A percentile compares a stretch with the other conserved stretches of the same genome.
phyloP scores from a whole-genome alignment of 2,113 vertebrate genomes.

The Rhea pennata region DNA sequence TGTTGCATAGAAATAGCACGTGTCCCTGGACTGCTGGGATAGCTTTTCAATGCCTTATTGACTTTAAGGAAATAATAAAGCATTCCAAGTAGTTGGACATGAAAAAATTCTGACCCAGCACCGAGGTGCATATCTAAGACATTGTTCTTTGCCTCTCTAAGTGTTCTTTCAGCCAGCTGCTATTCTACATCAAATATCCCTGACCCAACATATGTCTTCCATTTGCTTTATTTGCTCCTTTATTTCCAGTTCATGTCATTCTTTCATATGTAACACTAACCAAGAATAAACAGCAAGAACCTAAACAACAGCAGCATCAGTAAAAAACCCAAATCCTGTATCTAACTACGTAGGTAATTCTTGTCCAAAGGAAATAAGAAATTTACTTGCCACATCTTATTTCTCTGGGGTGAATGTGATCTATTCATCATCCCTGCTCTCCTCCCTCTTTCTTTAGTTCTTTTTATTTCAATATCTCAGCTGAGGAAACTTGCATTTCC shows the following conservation, averaged over 20 bases:
- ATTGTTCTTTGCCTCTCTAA: not conserved
- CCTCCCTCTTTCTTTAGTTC: not conserved
- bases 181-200: not conserved
- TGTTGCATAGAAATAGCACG: not conserved
- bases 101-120: conserved; percentile 1
- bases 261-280: not conserved
- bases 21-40: not conserved
- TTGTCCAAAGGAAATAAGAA: not conserved
- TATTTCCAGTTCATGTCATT: not conserved
- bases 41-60: not conserved
- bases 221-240: not conserved
- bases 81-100: not conserved
- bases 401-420: accelerated
- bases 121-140: not conserved
- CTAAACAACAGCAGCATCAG: not conserved
- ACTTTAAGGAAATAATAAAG: not conserved
- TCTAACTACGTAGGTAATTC: not conserved
- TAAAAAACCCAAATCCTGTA: not conserved
- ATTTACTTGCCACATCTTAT: not conserved
- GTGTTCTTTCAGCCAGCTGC: not conserved
- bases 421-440: not conserved
- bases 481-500: not conserved
- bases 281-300: not conserved
- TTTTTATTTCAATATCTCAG: not conserved
- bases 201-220: not conserved